Conservation (phyloP, 2,888 invertebrate species). For the Leucoma salicis region DNA sequence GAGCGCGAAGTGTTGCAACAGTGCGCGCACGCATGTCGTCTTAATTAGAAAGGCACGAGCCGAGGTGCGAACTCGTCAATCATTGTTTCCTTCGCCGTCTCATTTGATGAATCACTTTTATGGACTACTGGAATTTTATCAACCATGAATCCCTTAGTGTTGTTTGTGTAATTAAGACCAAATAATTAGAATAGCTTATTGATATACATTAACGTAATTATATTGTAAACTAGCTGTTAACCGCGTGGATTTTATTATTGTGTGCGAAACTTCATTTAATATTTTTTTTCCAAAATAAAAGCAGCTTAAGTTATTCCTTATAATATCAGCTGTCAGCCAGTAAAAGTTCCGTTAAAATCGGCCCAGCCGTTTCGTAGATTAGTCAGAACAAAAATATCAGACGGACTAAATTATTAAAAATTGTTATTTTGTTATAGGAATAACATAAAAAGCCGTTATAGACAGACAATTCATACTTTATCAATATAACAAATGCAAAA, state of each 20-base stretch:
- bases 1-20: conserved; percentile 60
- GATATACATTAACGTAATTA: background rate
- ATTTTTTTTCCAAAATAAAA: no score
- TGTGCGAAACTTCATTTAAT: background rate
- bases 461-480: no score
- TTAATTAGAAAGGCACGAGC: conserved; percentile 73
- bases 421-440: no score
- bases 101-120: conserved; percentile 62
- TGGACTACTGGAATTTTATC: conserved; percentile 58
- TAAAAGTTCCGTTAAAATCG: no score
- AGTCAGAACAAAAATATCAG: no score
- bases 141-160: conserved; percentile 56
- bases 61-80: conserved; percentile 81
- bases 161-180: conserved; percentile 7
- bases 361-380: no score
- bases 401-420: no score
- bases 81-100: conserved; percentile 67
- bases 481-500: no score
- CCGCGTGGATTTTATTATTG: background rate
- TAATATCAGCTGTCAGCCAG: no score
- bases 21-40: conserved; percentile 73
- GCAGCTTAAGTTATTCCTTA: no score
- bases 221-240: background rate
- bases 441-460: no score
- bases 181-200: background rate